Percentiles rank a stretch among this genome's conserved stretches.
phyloP scores from a whole-genome alignment of 2,888 invertebrate genomes.

The Anoplius nigerrimus region DNA sequence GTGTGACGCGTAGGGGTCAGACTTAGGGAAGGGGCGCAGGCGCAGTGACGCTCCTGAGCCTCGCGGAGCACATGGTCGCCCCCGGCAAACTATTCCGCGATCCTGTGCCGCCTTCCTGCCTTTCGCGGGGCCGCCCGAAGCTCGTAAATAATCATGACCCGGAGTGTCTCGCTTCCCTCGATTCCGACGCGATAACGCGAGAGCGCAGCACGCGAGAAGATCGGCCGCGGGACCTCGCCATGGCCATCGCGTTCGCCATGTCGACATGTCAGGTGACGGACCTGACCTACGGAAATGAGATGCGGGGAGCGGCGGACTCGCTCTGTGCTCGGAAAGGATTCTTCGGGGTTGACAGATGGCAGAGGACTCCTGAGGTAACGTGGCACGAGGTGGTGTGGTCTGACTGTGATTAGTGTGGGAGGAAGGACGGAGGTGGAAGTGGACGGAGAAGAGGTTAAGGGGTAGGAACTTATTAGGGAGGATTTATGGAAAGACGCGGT shows the following conservation, averaged over 20 bases:
- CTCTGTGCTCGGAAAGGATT: not conserved
- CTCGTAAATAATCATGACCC: slow-evolving; percentile 29
- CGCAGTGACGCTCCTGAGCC: slow-evolving; percentile 70
- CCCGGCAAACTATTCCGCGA: slow-evolving; percentile 53
- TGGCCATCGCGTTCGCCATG: too few relatives aligned
- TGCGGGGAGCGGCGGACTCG: not conserved
- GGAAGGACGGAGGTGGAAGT: too few relatives aligned
- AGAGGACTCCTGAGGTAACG: too few relatives aligned
- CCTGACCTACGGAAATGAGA: slow-evolving; percentile 2
- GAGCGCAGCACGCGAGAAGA: too few relatives aligned
- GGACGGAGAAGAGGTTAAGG: too few relatives aligned
- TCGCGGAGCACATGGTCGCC: slow-evolving; percentile 71
- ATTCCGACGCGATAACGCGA: slow-evolving; percentile 17
- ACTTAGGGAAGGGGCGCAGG: slow-evolving; percentile 65
- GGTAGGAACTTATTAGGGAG: too few relatives aligned
- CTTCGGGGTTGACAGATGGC: not conserved
- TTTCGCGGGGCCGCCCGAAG: slow-evolving; percentile 35
- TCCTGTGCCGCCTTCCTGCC: slow-evolving; percentile 35
- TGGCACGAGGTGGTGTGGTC: too few relatives aligned
- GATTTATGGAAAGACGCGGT: too few relatives aligned
- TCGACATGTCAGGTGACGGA: too few relatives aligned
- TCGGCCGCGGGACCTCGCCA: too few relatives aligned
- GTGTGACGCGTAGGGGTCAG: slow-evolving; percentile 63
- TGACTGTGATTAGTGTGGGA: too few relatives aligned
- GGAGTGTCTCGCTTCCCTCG: slow-evolving; percentile 31